Conservation (phyloP, 2,113 vertebrate species). For the Pseudopodoces humilis region DNA sequence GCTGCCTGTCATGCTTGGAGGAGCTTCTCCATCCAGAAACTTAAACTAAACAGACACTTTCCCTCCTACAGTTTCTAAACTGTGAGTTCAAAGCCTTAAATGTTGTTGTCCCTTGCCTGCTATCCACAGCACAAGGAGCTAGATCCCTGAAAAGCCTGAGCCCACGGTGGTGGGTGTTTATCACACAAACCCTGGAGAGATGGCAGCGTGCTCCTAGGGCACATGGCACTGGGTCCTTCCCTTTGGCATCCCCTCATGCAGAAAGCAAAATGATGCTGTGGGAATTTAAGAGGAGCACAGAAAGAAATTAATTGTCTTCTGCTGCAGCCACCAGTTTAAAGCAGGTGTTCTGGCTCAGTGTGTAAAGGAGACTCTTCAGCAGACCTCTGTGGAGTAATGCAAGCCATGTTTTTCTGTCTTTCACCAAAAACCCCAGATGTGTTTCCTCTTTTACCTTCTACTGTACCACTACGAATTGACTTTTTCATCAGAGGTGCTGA, state of each 20-base stretch:
- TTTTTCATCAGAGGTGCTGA: neutral
- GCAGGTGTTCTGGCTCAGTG: neutral
- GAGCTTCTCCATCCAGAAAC: neutral
- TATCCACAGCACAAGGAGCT: neutral
- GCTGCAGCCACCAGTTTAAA: neutral
- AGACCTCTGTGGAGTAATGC: neutral
- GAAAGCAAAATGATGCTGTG: neutral
- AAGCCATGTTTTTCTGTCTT: neutral
- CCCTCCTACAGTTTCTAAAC: neutral
- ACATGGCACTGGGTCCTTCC: rapidly evolving
- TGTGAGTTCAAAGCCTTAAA: conserved; percentile 15
- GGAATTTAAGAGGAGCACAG: neutral
- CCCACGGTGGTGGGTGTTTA: neutral
- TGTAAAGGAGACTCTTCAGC: neutral
- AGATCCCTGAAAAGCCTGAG: neutral
- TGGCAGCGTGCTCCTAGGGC: neutral
- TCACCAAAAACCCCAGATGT: rapidly evolving
- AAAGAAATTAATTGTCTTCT: neutral
- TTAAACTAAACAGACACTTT: conserved; percentile 17
- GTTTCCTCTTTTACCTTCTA: neutral
- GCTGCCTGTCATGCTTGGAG: conserved; percentile 36
- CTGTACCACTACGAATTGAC: neutral
- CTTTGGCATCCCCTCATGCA: neutral
- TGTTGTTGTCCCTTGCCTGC: neutral
- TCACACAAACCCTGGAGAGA: neutral